Base-by-base conservation (phyloP, 2,113 vertebrate species). In the Corythornis cristatus region DNA sequence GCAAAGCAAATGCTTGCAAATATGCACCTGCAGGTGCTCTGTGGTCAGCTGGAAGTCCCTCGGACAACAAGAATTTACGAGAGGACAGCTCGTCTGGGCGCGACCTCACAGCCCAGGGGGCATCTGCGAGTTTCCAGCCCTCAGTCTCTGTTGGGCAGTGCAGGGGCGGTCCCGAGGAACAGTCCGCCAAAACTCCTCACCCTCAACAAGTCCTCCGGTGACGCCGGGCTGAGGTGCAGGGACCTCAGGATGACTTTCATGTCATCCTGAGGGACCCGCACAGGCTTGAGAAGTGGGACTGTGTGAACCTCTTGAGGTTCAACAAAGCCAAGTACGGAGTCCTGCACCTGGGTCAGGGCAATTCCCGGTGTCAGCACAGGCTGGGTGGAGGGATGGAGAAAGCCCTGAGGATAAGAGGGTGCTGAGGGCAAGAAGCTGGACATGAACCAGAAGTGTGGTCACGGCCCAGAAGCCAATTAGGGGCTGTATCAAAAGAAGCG, bases 11-110 rank as follows among this genome's bases (percentile, higher is more conserved):
- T 23, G 14, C 25, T 76, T 61, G 46, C 76, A 60, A 70, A 53
- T 40, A 50, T 28, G 50, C n/a, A 65, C 42, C 62, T 71, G 28
- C 9, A 15, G 40, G 28, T 50, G 22, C 42, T 67, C 40, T 71
- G 43, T 64, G 57, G 45, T 78, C 77, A 53, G 48, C 61, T 93
- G 51, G 25, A 68, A 73, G 60, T 79, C 56, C 50, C 75, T 93
- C 28, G 22, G 35, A 75, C 26, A 51, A n/a, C 6, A 65, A 16
- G 40, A 53, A 67, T 40, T 51, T 75, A 25, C n/a, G 22, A 1
- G 3, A 6, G 1, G 33, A 6, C 18, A 1, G 0, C 2, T 26
- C 2, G 6, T 5, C 7, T 2, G 20, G 20, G 17, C 5, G 37
- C 8, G 4, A 3, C 5, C 6, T 1, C 2, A 2, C 2, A 13